Evolutionary conservation across 2,113 vertebrate genomes (phyloP).

Genomic region (Hippocampus comes): DNA sequence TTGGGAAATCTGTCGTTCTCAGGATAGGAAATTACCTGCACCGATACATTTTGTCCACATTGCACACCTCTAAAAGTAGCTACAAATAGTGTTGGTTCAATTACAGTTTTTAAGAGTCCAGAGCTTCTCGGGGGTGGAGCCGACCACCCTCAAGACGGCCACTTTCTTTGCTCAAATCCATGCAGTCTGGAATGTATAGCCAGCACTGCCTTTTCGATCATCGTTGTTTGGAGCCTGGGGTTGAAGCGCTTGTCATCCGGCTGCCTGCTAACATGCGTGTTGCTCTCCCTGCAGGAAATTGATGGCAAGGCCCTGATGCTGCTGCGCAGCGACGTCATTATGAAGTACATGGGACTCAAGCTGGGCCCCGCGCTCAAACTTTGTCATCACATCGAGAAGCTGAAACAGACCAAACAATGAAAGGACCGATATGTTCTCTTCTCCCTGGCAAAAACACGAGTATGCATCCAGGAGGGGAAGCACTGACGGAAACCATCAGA

Average conservation of each 20-base stretch:
- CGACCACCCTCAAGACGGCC: too few relatives aligned
- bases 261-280: conserved; percentile 5
- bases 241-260: neutral
- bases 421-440: conserved; percentile 19
- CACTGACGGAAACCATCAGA: conserved; percentile 6
- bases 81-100: too few relatives aligned
- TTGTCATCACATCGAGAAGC: conserved; percentile 89
- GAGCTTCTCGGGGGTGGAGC: too few relatives aligned
- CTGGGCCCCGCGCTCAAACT: conserved; percentile 90
- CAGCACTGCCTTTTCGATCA: neutral
- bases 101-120: too few relatives aligned
- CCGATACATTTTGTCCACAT: too few relatives aligned
- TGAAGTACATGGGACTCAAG: conserved; percentile 96
- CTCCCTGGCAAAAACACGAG: conserved; percentile 31
- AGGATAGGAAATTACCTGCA: too few relatives aligned
- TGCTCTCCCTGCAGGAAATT: conserved; percentile 80
- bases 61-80: too few relatives aligned
- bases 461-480: conserved; percentile 19
- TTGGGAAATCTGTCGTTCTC: too few relatives aligned
- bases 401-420: conserved; percentile 85
- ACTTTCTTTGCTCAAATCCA: neutral
- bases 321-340: conserved; percentile 87
- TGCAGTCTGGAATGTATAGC: neutral
- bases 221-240: conserved; percentile 1
- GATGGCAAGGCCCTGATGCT: conserved; percentile 90